phyloP scores from a whole-genome alignment of 2,888 invertebrate genomes.

The Drosophila conformis region DNA sequence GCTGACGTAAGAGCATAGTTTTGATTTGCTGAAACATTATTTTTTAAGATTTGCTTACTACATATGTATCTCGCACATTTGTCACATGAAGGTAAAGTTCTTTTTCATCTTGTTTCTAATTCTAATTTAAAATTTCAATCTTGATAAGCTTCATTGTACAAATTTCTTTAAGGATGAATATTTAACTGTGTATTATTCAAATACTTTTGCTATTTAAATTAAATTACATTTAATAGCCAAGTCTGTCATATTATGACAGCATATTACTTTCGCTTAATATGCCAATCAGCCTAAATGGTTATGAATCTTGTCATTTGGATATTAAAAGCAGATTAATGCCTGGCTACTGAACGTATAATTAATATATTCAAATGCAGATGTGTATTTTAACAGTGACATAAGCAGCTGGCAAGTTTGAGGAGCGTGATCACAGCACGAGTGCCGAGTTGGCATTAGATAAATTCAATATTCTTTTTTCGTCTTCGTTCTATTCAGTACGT shows the following conservation, averaged over 20 bases:
- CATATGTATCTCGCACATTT: background rate
- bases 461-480: background rate
- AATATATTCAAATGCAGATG: background rate
- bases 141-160: background rate
- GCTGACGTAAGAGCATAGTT: background rate
- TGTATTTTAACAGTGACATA: background rate
- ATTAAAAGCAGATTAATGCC: conserved; percentile 1
- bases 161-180: background rate
- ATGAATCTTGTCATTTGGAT: background rate
- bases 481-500: background rate
- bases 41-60: background rate
- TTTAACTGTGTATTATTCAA: background rate
- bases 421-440: conserved; percentile 11
- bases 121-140: background rate
- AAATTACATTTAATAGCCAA: background rate
- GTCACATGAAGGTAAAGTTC: background rate
- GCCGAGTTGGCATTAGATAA: conserved; percentile 4
- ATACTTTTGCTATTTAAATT: background rate
- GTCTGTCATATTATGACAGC: background rate
- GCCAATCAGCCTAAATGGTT: background rate
- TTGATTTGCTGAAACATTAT: background rate
- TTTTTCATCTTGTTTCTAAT: background rate
- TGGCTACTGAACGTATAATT: background rate
- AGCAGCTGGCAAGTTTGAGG: conserved; percentile 12
- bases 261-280: background rate